Evolutionary conservation across 2,113 vertebrate genomes (phyloP).

Genomic region (Dolichotis patagonum): DNA sequence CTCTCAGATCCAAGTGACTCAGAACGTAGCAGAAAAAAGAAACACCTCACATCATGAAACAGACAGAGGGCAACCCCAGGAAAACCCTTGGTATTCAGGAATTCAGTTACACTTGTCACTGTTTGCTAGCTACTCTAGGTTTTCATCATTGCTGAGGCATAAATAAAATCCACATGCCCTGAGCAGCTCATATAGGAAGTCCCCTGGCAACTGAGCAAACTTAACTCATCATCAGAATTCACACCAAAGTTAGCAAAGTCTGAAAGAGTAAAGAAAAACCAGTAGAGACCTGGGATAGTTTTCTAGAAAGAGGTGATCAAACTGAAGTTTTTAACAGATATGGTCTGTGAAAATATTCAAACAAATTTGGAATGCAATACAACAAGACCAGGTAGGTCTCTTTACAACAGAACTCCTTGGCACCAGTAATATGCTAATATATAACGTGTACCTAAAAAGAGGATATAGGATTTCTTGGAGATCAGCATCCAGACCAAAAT

Average conservation of each 20-base stretch:
- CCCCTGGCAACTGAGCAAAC: neutral
- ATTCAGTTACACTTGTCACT: neutral
- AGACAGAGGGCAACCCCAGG: neutral
- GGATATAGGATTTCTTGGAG: neutral
- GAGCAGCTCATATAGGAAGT: neutral
- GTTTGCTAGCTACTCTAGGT: neutral
- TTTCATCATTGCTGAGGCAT: neutral
- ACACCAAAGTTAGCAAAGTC: neutral
- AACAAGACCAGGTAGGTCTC: neutral
- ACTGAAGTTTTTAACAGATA: neutral
- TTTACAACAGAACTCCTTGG: neutral
- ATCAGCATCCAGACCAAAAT: neutral
- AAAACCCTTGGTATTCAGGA: neutral
- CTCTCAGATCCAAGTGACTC: neutral
- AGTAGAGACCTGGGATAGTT: neutral
- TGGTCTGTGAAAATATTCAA: slow-evolving; percentile 37
- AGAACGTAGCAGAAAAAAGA: neutral
- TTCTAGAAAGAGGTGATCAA: slow-evolving; percentile 6
- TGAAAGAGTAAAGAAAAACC: neutral
- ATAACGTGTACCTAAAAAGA: neutral
- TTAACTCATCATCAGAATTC: neutral
- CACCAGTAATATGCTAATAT: neutral
- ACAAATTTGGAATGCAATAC: neutral
- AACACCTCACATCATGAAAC: neutral
- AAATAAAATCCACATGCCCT: neutral